phyloP scores from a whole-genome alignment of 2,797 vertebrate species.

The Typhlichthys subterraneus region DNA sequence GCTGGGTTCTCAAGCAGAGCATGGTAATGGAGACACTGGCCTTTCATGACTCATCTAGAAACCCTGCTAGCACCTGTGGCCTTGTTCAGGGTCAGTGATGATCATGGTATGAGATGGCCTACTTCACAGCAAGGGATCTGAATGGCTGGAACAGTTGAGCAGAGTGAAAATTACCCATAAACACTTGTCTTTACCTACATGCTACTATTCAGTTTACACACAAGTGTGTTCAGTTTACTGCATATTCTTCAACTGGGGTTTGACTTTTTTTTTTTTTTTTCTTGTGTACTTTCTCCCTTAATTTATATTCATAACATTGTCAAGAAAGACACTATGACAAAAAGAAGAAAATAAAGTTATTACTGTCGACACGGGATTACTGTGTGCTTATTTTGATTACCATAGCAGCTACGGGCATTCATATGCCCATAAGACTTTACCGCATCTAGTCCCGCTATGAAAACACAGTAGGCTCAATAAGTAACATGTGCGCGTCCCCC shows the following conservation, averaged over 20 bases:
- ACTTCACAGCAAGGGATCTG: constrained; percentile 37
- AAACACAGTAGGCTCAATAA: background rate
- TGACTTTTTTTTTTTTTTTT: constrained; percentile 34
- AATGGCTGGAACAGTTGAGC: constrained; percentile 33
- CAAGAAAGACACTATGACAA: constrained; percentile 63
- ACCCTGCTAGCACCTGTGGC: constrained; percentile 41
- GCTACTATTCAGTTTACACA: constrained; percentile 28
- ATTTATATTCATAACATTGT: constrained; percentile 74
- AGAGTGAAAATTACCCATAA: constrained; percentile 21
- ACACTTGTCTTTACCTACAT: constrained; percentile 48
- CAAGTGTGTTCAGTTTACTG: constrained; percentile 57
- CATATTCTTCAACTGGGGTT: constrained; percentile 43
- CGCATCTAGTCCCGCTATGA: constrained; percentile 1
- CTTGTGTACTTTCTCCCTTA: constrained; percentile 62
- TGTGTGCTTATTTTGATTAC: constrained; percentile 34
- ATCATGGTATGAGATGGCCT: constrained; percentile 25
- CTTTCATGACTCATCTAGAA: constrained; percentile 68
- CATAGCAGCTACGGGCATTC: background rate
- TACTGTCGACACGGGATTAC: constrained; percentile 64
- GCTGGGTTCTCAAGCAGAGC: constrained; percentile 34
- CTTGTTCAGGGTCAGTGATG: constrained; percentile 29
- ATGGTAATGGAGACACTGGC: constrained; percentile 68
- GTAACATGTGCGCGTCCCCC: background rate
- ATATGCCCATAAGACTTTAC: background rate
- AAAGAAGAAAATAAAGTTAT: constrained; percentile 70